Base-by-base conservation (phyloP, 2,797 vertebrate genomes). In the Chloroceryle inda region DNA sequence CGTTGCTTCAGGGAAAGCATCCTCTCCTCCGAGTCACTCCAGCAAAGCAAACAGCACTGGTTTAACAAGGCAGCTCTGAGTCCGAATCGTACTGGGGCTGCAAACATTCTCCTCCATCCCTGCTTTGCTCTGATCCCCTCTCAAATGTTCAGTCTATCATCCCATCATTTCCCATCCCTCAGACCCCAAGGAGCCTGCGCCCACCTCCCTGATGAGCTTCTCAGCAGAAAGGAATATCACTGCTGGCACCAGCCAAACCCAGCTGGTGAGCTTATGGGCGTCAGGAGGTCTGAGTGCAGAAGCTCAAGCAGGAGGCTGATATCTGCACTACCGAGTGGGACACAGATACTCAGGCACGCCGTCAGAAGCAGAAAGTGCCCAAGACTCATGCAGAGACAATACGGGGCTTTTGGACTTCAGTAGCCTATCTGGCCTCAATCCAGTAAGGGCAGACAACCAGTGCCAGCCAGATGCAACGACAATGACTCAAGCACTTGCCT, bases 401-500 rank as follows among this genome's bases (percentile, higher is more conserved):
- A 6, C 0, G 0, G 35, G 49, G 33, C 19, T 71, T 86, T 33
- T 63, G 35, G 90, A 52, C 27, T 77, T 63, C 14, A 29, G 21
- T n/a, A 83, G 42, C 23, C 59, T 58, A 11, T 7, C 52, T 63
- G 56, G 38, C 12, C 33, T 58, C 61, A 81, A 20, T 77, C 5
- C 42, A 77, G 10, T 17, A 81, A 56, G 27, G 18, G 22, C 40
- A 72, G n/a, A 27, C 33, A 80, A 68, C 6, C 5, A 33, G 35
- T 13, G 15, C 33, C 47, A 79, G 52, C 4, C 42, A 58, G 13
- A 27, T 33, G 9, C 7, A 8, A 49, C 1, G 27, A 63, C 0
- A 0, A 68, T 1, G 6, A 56, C 27, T 15, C 7, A 27, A 42
- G 21, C 0, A 0, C 16, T 74, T 73, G 45, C 37, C 42, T 3